Evolutionary conservation across 2,888 invertebrate species (phyloP).

Genomic region (Mactromeris polynyma): DNA sequence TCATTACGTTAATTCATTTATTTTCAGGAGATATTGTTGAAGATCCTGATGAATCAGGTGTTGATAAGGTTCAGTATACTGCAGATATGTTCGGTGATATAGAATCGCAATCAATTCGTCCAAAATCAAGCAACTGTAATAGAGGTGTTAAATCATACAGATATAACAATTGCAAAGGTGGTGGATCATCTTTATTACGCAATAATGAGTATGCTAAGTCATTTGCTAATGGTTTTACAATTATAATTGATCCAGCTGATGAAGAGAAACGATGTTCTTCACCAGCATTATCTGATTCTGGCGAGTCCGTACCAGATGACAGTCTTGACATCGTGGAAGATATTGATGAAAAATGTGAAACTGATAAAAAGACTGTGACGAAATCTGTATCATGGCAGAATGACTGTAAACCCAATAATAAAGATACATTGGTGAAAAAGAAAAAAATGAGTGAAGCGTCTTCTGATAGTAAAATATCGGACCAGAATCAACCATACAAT

Average conservation of each 20-base stretch:
- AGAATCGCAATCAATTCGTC: slow-evolving; percentile 30
- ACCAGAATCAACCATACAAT: neutral
- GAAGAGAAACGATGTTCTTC: slow-evolving; percentile 11
- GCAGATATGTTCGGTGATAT: slow-evolving; percentile 66
- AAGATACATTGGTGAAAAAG: neutral
- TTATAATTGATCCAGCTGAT: slow-evolving; percentile 46
- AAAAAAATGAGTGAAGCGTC: neutral
- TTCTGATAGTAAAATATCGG: neutral
- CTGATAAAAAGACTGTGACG: neutral
- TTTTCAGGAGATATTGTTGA: slow-evolving; percentile 47
- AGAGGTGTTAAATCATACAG: slow-evolving; percentile 7
- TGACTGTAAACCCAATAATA: neutral
- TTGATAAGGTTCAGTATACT: slow-evolving; percentile 42
- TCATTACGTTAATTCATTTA: too few species aligned
- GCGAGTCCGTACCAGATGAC: neutral
- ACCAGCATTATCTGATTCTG: neutral
- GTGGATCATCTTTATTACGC: neutral
- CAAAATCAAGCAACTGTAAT: slow-evolving; percentile 2
- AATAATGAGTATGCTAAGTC: slow-evolving; percentile 55
- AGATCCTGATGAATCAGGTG: slow-evolving; percentile 23
- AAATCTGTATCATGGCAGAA: slow-evolving; percentile 16
- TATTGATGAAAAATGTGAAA: slow-evolving; percentile 16
- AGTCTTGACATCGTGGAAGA: neutral
- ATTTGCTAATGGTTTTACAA: slow-evolving; percentile 60
- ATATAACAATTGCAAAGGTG: slow-evolving; percentile 6